These are phyloP conservation scores for Rhodinocichla rosea DNA, from an alignment of 2,113 vertebrate genomes.

Conservation along the genomic window DNA sequence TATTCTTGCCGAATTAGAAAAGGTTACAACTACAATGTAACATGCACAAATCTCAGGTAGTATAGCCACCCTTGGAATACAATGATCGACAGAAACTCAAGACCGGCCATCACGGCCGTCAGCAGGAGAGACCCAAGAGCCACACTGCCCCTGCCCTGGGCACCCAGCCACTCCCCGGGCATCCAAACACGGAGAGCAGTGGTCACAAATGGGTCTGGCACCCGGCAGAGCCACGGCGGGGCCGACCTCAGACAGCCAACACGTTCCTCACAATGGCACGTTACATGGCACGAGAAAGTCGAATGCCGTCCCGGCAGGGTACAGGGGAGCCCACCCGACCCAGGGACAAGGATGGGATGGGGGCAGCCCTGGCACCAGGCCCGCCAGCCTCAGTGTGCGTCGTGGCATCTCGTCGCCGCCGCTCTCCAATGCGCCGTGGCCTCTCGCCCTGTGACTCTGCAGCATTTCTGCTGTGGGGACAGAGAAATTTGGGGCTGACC, in stretches of 20 bases:
- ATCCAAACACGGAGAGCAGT: neutral
- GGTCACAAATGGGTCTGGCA: neutral
- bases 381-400: neutral
- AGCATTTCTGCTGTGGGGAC: neutral
- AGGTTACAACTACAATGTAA: conserved; percentile 87
- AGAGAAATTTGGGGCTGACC: neutral
- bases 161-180: neutral
- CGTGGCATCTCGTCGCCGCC: neutral
- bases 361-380: neutral
- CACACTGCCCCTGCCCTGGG: neutral
- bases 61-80: conserved; percentile 81
- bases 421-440: neutral
- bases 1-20: conserved; percentile 88
- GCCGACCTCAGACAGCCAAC: conserved; percentile 66
- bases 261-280: conserved; percentile 78
- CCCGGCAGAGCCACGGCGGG: neutral
- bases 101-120: conserved; percentile 35
- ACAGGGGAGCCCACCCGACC: neutral
- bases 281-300: conserved; percentile 72
- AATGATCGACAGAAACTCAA: conserved; percentile 75
- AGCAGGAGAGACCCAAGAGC: neutral
- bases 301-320: neutral
- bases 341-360: neutral
- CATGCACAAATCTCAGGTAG: conserved; percentile 86
- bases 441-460: neutral